These are phyloP conservation scores for Galagoides demidoff DNA, from an alignment of 2,797 vertebrate genomes.

Conservation along the genomic window DNA sequence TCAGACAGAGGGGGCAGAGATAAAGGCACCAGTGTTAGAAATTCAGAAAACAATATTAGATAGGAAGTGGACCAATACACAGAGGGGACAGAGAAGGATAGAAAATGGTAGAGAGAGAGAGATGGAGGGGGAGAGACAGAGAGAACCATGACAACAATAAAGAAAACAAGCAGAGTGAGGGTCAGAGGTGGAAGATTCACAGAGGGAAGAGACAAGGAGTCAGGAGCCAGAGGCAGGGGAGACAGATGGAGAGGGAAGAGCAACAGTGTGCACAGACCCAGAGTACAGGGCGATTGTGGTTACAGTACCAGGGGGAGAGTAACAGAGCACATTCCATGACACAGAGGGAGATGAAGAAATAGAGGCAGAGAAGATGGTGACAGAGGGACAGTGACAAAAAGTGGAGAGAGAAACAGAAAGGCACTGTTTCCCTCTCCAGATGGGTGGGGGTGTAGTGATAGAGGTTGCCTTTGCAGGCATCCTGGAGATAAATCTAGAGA, in stretches of 20 bases:
- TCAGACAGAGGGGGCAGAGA: neutral
- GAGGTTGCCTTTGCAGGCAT: neutral
- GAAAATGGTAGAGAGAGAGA: neutral
- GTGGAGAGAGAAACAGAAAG: neutral
- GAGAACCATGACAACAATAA: neutral
- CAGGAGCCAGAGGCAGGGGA: neutral
- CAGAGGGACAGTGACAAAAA: neutral
- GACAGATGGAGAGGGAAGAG: neutral
- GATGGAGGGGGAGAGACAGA: neutral
- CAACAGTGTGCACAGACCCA: neutral
- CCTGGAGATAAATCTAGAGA: neutral
- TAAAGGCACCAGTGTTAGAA: neutral
- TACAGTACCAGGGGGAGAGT: neutral
- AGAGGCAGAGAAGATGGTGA: neutral
- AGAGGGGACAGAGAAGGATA: neutral
- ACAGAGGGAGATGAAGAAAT: neutral
- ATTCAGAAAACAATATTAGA: neutral
- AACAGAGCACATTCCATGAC: neutral
- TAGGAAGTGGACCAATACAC: neutral
- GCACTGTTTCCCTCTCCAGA: neutral
- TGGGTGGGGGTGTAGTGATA: no score
- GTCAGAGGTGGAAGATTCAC: neutral
- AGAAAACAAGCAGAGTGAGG: neutral
- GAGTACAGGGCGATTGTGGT: neutral
- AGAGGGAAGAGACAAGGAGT: neutral